A percentile compares a stretch with the other conserved stretches of the same genome.
These are phyloP conservation scores for Vulpes lagopus DNA, from an alignment of 2,113 vertebrate species.

Conservation along the genomic window DNA sequence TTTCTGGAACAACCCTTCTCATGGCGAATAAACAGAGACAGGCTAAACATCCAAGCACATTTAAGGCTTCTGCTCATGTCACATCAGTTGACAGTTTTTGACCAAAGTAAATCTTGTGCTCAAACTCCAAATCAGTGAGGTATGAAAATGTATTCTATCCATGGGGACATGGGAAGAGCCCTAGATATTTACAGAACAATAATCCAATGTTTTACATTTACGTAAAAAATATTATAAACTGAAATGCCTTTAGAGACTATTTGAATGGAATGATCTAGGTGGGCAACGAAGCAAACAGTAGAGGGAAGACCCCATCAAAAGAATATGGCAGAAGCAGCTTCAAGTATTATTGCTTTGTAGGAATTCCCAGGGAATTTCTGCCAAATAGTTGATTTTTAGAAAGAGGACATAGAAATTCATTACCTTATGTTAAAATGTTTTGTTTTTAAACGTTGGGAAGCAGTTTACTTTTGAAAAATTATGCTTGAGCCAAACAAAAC, in stretches of 20 bases:
- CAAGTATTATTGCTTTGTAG: neutral
- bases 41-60: neutral
- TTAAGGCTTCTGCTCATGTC: neutral
- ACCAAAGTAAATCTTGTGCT: neutral
- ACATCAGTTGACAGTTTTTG: neutral
- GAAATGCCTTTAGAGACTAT: neutral
- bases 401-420: neutral
- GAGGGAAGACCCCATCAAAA: neutral
- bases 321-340: neutral
- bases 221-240: neutral
- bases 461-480: conserved; percentile 32
- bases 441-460: neutral
- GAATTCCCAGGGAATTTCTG: neutral
- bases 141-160: neutral
- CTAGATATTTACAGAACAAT: neutral
- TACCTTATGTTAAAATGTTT: neutral
- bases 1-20: neutral
- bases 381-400: neutral
- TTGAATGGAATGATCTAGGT: neutral
- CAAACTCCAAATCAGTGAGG: neutral
- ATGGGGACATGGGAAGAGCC: neutral
- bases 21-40: neutral
- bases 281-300: neutral
- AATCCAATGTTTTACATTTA: neutral
- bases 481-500: neutral